Percentiles rank a stretch among this genome's conserved stretches.
Evolutionary conservation across 2,113 vertebrate genomes (phyloP).

Genomic region (Indicator indicator): DNA sequence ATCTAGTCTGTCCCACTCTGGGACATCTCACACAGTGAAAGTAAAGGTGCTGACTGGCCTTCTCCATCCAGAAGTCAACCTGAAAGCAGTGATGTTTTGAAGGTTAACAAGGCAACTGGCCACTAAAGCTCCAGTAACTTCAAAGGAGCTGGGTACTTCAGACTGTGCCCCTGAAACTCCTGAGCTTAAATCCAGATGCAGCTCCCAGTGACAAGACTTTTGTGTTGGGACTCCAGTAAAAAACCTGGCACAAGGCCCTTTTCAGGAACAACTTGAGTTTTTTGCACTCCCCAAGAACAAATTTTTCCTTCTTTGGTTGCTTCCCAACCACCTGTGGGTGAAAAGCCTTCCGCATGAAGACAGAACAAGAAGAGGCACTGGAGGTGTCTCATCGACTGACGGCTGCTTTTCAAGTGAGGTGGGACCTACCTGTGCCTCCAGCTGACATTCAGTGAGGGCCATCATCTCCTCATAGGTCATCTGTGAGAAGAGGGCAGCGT

Average conservation of each 20-base stretch:
- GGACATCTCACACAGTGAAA: not conserved
- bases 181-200: not conserved
- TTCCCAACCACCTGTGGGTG: not conserved
- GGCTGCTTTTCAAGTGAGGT: rapidly evolving
- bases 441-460: slow-evolving; percentile 92
- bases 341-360: not conserved
- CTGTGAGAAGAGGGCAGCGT: slow-evolving; percentile 94
- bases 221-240: not conserved
- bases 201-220: not conserved
- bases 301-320: not conserved
- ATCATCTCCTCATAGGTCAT: slow-evolving; percentile 99
- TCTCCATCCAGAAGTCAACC: not conserved
- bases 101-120: not conserved
- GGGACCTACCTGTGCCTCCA: slow-evolving; percentile 89
- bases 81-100: not conserved
- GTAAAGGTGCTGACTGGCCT: not conserved
- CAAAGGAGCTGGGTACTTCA: not conserved
- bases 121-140: not conserved
- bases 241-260: not conserved
- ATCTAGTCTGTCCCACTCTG: not conserved
- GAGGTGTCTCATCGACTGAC: rapidly evolving
- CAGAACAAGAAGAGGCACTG: rapidly evolving
- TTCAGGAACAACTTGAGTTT: not conserved
- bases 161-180: not conserved
- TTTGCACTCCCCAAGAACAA: not conserved